Base-by-base conservation (phyloP, 2,113 vertebrate genomes). In the Ictalurus furcatus region DNA sequence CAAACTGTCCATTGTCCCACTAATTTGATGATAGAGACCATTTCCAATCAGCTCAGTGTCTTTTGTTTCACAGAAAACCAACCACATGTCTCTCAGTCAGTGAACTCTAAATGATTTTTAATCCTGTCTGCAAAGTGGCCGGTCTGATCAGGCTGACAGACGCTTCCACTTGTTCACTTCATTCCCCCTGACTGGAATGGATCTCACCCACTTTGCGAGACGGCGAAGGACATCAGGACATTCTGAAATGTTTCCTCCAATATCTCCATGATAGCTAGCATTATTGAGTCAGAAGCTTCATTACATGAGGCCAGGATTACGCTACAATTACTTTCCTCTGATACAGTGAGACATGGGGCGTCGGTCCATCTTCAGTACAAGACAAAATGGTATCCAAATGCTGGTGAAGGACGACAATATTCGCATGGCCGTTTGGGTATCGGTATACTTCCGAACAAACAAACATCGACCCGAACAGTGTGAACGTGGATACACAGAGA, bases 291-390 rank as follows among this genome's bases (percentile, higher is more conserved):
- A 63, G 86, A 87, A 74, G 89, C 80, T 37, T 91, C 89, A 44
- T 44, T 44, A 44, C 94, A 87, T 93, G 90, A 93, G 71, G 90
- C 91, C 83, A 12, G 91, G 92, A 95, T 95, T 94, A 94, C 92
- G 91, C 90, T 90, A 76, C 93, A 94, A 93, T 93, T 93, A 48
- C 23, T 69, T 30, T 11, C 7, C 7, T 48, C 13, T 28, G 17
- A 25, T 14, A 74, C 23, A 73, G 28, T 37, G 54, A 80, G 21
- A 78, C 58, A 74, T 8, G 37, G 25, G 81, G 71, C 4, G 2
- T 86, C 8, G 37, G 83, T 34, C 79, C 37, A 79, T 69, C 4
- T 61, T 80, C 37, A 61, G 19, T 61, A 85, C 9, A 73, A 40
- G 5, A 71, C 13, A 28, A n/a, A 87, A 81, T 84, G 59, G 30